Evolutionary conservation across 1,140 invertebrate genomes (phyloP).

Genomic region (Penaeus chinensis): DNA sequence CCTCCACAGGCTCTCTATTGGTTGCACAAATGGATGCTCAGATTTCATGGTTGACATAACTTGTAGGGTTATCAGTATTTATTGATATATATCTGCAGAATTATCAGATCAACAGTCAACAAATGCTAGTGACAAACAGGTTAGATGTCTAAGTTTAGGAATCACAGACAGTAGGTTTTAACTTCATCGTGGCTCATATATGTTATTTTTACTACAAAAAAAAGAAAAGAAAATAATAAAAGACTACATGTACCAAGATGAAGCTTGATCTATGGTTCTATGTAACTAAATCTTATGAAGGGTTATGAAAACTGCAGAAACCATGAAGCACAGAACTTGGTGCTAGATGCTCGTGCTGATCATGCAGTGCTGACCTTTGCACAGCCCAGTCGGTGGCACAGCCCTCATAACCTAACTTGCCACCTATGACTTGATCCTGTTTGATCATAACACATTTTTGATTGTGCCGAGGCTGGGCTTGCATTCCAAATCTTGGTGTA

Average conservation of each 20-base stretch:
- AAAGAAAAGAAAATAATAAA: too few relatives aligned
- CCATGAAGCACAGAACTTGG: constrained; percentile 38
- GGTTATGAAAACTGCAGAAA: neutral
- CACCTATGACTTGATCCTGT: neutral
- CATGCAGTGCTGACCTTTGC: constrained; percentile 25
- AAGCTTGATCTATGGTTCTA: neutral
- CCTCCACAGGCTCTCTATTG: constrained; percentile 22
- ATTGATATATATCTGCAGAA: constrained; percentile 5
- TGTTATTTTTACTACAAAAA: too few relatives aligned
- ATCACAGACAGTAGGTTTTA: too few relatives aligned
- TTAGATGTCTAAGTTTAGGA: neutral
- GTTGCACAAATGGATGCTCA: constrained; percentile 32
- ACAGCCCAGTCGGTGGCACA: constrained; percentile 10
- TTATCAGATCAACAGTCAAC: neutral
- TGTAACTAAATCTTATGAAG: neutral
- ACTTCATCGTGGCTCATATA: too few relatives aligned
- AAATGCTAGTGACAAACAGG: neutral
- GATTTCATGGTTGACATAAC: constrained; percentile 25
- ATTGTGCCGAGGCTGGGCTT: constrained; percentile 24
- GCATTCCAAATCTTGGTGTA: constrained; percentile 19
- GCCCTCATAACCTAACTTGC: neutral
- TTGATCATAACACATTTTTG: constrained; percentile 6
- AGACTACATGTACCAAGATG: too few relatives aligned
- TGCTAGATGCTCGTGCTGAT: constrained; percentile 45
- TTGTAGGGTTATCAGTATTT: constrained; percentile 15